Conservation (phyloP, 2,888 invertebrate species). For the Limnephilus auricula region DNA sequence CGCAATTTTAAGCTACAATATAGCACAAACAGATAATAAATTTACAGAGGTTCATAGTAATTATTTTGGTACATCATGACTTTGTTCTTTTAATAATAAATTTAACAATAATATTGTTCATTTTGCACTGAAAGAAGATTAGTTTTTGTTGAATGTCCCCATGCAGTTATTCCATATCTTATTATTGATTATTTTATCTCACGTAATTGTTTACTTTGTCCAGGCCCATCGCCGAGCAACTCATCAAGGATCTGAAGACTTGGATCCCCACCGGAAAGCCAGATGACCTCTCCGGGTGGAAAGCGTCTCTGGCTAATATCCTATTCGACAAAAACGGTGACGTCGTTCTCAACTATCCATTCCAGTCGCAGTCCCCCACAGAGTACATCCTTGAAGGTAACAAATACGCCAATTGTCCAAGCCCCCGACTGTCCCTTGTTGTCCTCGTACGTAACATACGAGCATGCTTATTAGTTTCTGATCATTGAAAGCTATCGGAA, state of each 20-base stretch:
- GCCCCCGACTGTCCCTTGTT: too few relatives aligned
- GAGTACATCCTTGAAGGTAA: constrained; percentile 71
- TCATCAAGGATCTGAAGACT: background rate
- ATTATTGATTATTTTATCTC: background rate
- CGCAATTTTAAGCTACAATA: too few relatives aligned
- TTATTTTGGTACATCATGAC: too few relatives aligned
- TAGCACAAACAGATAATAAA: too few relatives aligned
- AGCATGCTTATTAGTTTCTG: background rate
- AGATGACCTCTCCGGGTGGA: constrained; percentile 70
- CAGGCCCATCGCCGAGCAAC: background rate
- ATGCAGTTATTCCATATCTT: too few relatives aligned
- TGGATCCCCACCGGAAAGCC: constrained; percentile 72
- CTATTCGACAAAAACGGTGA: constrained; percentile 70
- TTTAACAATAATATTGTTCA: too few relatives aligned
- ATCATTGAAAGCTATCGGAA: background rate
- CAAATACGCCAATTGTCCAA: background rate
- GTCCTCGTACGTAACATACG: background rate
- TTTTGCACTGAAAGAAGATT: too few relatives aligned
- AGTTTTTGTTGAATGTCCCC: too few relatives aligned
- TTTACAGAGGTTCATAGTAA: too few relatives aligned
- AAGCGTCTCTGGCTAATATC: constrained; percentile 69
- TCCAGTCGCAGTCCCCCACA: constrained; percentile 65
- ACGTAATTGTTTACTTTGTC: background rate
- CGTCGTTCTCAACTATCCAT: constrained; percentile 66
- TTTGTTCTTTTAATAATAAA: too few relatives aligned